Base-by-base conservation (phyloP, 2,888 invertebrate genomes). In the Gymnoscelis rufifasciata region DNA sequence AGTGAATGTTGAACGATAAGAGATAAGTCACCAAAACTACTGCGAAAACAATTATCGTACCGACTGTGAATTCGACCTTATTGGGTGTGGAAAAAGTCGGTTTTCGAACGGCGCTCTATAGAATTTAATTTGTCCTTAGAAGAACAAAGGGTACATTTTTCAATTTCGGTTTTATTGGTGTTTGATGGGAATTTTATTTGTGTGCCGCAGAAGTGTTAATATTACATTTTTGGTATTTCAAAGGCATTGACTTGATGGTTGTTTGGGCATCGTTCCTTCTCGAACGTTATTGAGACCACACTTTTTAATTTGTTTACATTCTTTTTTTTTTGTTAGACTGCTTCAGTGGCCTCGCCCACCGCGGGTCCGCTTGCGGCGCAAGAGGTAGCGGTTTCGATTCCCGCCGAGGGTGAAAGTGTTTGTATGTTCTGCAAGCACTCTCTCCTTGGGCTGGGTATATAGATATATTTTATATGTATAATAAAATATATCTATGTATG, bases 121-220 rank as follows among this genome's bases (percentile, higher is more conserved):
- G 36, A 38, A 41, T 49, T 45, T 41, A 45, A 38, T 49, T 45
- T 45, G 41, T 38, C 41, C 40, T 41, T 39, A 12, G 26, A 29
- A 30, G 41, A 45, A 49, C 44, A 49, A 49, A 45, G 38, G 44
- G 43, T 28, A 44, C 40, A 28, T 38, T 44, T 49, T 49, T 45
- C 44, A 45, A 38, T 45, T 49, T 45, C 29, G 14, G 24, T 49
- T 49, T 41, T 49, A 49, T 41, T 45, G 44, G 29, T 24, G 8
- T 44, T 44, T 41, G 49, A 49, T 44, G 38, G 44, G 38, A 33
- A 31, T 24, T 49, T 48, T 44, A 39, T 36, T 33, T 27, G 33
- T 31, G 23, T 23, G 15, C 11, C 11, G 29, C 38, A 19, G 29
- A 39, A 35, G 35, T 35, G 35, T 35, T 35, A 35, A 35, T 35